These are phyloP conservation scores for Drosophila jambulina DNA, from an alignment of 1,140 invertebrate species.

Conservation along the genomic window DNA sequence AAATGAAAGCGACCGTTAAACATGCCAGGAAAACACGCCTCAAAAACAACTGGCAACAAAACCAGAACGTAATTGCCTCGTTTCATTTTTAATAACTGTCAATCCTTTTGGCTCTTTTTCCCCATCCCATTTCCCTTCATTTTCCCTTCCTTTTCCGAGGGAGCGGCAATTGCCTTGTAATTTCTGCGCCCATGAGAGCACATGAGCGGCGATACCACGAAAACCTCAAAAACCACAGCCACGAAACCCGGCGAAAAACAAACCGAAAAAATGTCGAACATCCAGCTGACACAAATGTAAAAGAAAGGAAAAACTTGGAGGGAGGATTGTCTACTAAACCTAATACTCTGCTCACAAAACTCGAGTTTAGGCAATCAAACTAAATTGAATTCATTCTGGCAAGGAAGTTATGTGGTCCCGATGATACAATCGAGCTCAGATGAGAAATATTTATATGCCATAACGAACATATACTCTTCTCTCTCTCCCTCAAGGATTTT, in stretches of 20 bases:
- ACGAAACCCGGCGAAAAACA: slow-evolving; percentile 33
- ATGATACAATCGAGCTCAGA: not conserved
- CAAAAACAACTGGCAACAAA: slow-evolving; percentile 54
- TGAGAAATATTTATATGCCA: slow-evolving; percentile 25
- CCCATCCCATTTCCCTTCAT: not conserved
- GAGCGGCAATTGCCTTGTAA: slow-evolving; percentile 76
- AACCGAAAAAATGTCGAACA: slow-evolving; percentile 40
- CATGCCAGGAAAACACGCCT: slow-evolving; percentile 74
- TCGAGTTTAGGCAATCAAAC: slow-evolving; percentile 46
- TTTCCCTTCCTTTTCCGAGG: slow-evolving; percentile 23
- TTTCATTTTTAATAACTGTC: slow-evolving; percentile 82
- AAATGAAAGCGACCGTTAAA: slow-evolving; percentile 72
- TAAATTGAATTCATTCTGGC: slow-evolving; percentile 42
- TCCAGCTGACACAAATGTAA: not conserved
- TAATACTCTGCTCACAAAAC: slow-evolving; percentile 25
- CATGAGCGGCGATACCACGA: slow-evolving; percentile 47
- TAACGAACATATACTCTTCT: slow-evolving; percentile 18
- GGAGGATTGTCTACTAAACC: slow-evolving; percentile 2
- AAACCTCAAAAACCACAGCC: slow-evolving; percentile 45
- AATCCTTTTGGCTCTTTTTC: slow-evolving; percentile 69
- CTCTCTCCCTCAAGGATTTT: not conserved
- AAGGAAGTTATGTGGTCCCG: slow-evolving; percentile 20
- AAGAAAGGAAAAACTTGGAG: slow-evolving; percentile 11
- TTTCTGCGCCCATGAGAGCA: slow-evolving; percentile 55
- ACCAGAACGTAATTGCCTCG: slow-evolving; percentile 80